Evolutionary conservation across 2,888 invertebrate genomes (phyloP), one percentile per base, ranked within the genome.

Genomic region (Andrena minutula): DNA sequence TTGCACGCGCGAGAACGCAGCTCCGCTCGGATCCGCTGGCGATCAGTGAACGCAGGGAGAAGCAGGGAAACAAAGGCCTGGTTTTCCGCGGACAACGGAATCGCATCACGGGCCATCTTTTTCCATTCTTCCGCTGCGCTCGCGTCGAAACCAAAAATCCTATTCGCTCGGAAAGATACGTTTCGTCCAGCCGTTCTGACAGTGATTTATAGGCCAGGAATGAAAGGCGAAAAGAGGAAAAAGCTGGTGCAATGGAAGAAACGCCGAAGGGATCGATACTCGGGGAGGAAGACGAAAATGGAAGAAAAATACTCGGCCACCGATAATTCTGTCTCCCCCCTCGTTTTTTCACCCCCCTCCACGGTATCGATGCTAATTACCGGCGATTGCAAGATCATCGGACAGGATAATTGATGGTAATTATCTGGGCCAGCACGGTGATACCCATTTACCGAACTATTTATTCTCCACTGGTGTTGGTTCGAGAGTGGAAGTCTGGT

Each of bases 61-160:
- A 47, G 23, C 64, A 28, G 16, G 41, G 51, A 32, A 65, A 32
- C 26, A 35, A 71, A 80, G 56, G 68, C 32, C 23, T 10, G 2
- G 10, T 53, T 51, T 64, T 47, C 6, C 66, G 53, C 10, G 64
- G 65, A 71, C 68, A 51, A 30, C 58, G 20, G 69, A 73, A 73
- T 60, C 49, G 73, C 73, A 64, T 61, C 79, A 68, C 61, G 53
- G 16, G 32, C 73, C 70, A 20, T 51, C 51, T 81, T 73, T 77
- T 76, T 75, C 70, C 53, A 49, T 65, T 76, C 74, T 68, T 77
- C n/a, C 76, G 73, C 16, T 28, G 28, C 56, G 28, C 77, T 51
- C 68, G 23, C 77, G 69, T 83, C 71, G 85, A 79, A 87, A 85
- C 82, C 79, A 73, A 85, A 86, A 86, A 87, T 86, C 71, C 86